Evolutionary conservation across 2,888 invertebrate species (phyloP), one percentile per base, ranked within the genome.

Genomic region (Epistrophe grossulariae): DNA sequence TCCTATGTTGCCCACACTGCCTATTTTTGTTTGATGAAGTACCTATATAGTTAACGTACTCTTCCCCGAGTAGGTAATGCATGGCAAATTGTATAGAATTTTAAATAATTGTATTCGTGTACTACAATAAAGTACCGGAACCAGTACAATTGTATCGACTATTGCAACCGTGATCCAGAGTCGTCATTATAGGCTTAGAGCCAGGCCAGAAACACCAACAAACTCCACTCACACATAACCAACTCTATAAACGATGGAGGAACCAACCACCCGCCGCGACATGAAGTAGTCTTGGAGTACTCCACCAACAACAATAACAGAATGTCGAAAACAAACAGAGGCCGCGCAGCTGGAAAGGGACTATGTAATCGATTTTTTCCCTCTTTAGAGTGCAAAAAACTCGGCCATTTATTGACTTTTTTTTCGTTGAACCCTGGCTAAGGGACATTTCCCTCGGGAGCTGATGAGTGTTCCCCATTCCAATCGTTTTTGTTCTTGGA

Each of bases 321-420:
- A 71, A 45, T 6, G 19, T n/a, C 15, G 10, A 55, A 57, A 71
- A 45, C 48, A 24, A 66, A 50, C 45, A 40, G 35, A 59, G 40
- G 52, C 66, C 50, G 71, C 40, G 72, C 60, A 84, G 43, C 66
- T 76, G 74, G 60, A 60, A 76, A 87, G 82, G 74, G 55, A 79
- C 52, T 50, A 50, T 38, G 35, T 24, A 82, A 85, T 85, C 84
- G 88, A 88, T 88, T 89, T 89, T 72, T 73, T 55, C 45, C 28
- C 45, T 76, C 72, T 45, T 13, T 72, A 79, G 89, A 88, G 88
- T 88, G 89, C 89, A 85, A 89, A 89, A 89, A 89, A 89, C 88
- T 89, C 89, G 89, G 89, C 88, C 89, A 88, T 89, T 83, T 89
- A 88, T 89, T 88, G 88, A 88, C 77, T 79, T 88, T 89, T 88